Evolutionary conservation across 2,888 invertebrate species (phyloP).

Genomic region (Trissonchulus latispiculum): DNA sequence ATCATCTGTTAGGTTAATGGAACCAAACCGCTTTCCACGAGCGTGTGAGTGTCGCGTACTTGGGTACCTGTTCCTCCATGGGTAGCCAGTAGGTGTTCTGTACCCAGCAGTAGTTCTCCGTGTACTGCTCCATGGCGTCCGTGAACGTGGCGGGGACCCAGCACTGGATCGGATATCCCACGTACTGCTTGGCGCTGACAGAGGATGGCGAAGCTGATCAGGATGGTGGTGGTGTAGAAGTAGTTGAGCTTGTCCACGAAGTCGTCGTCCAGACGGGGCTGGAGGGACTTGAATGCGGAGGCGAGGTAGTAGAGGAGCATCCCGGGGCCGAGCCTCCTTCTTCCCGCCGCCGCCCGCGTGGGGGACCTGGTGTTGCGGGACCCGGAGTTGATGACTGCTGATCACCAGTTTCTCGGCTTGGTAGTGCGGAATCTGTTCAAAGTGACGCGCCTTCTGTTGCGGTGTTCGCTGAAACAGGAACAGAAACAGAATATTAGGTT

Average conservation of each 20-base stretch:
- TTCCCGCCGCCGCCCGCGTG: slow-evolving; percentile 40
- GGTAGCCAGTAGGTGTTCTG: slow-evolving; percentile 45
- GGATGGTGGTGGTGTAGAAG: slow-evolving; percentile 21
- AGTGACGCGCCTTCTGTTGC: slow-evolving; percentile 41
- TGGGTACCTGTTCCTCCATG: slow-evolving; percentile 28
- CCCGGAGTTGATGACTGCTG: slow-evolving; percentile 42
- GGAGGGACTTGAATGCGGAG: slow-evolving; percentile 19
- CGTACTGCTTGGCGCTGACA: slow-evolving; percentile 21
- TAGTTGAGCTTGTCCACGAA: slow-evolving; percentile 23
- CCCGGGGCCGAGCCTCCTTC: slow-evolving; percentile 43
- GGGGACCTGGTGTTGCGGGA: slow-evolving; percentile 34
- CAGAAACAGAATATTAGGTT: not conserved
- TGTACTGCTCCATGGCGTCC: slow-evolving; percentile 38
- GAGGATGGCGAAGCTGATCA: slow-evolving; percentile 19
- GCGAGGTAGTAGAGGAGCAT: slow-evolving; percentile 39
- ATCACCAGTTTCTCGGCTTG: slow-evolving; percentile 44
- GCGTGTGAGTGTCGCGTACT: no score
- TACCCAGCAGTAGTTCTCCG: slow-evolving; percentile 36
- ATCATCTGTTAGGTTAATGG: no score
- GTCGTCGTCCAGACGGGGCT: slow-evolving; percentile 22
- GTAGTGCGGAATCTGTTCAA: slow-evolving; percentile 43
- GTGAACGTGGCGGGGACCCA: slow-evolving; percentile 24
- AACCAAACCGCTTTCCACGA: no score
- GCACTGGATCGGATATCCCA: slow-evolving; percentile 23
- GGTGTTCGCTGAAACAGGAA: slow-evolving; percentile 38